Percentiles rank a stretch among this genome's conserved stretches.
These are phyloP conservation scores for Microtus richardsoni DNA, from an alignment of 2,113 vertebrate species.

Conservation along the genomic window DNA sequence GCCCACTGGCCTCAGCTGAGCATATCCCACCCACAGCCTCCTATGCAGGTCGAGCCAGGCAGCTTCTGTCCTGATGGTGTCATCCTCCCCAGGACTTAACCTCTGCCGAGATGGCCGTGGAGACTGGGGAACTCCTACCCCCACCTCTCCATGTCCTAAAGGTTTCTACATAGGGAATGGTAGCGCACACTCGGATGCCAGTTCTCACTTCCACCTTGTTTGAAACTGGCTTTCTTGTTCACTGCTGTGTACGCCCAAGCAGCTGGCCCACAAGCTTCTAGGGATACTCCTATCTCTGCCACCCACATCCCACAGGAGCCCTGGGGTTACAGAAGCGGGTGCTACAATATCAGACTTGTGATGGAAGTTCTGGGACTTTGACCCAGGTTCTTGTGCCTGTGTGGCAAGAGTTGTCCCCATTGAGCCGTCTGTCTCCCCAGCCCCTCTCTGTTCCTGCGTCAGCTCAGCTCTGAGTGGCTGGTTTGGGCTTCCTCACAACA, in stretches of 20 bases:
- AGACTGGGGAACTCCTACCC: neutral
- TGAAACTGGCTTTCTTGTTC: neutral
- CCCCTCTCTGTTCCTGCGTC: neutral
- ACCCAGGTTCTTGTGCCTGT: neutral
- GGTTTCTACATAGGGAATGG: neutral
- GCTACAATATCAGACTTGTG: neutral
- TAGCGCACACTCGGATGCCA: neutral
- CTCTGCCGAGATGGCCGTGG: neutral
- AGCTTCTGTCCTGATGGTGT: neutral
- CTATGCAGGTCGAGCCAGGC: too few species aligned
- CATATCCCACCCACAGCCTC: too few species aligned
- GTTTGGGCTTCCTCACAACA: conserved; percentile 1
- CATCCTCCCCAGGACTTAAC: neutral
- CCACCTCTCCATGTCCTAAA: neutral
- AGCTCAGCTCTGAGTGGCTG: neutral
- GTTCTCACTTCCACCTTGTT: neutral
- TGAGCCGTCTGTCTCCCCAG: neutral
- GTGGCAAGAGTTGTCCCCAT: neutral
- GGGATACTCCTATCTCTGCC: neutral
- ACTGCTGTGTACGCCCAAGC: neutral
- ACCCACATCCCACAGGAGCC: neutral
- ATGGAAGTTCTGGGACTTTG: neutral
- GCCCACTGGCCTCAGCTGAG: neutral
- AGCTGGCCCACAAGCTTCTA: neutral
- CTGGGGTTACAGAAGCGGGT: neutral